Evolutionary conservation across 2,888 invertebrate genomes (phyloP).

Genomic region (Heliconius ethilla): DNA sequence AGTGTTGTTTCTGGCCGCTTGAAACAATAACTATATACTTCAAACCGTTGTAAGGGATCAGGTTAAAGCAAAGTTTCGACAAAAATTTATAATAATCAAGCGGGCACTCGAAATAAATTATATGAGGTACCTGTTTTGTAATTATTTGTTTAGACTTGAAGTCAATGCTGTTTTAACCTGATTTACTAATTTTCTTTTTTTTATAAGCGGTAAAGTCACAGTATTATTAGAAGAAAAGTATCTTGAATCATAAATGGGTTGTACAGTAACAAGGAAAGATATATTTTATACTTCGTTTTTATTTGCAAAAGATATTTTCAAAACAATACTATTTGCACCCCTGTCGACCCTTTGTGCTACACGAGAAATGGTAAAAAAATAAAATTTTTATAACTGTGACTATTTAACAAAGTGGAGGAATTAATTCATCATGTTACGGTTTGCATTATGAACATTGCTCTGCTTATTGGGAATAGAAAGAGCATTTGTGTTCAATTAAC

Average conservation of each 20-base stretch:
- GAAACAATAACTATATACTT: constrained; percentile 61
- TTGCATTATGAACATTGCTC: constrained; percentile 68
- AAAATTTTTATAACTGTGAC: constrained; percentile 63
- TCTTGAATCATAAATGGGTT: constrained; percentile 49
- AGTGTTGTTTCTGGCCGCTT: constrained; percentile 73
- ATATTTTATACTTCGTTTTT: constrained; percentile 58
- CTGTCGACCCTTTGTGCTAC: constrained; percentile 25
- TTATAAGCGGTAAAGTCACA: constrained; percentile 62
- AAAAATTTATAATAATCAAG: constrained; percentile 25
- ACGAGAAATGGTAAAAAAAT: constrained; percentile 5
- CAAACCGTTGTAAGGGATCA: constrained; percentile 62
- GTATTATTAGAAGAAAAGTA: constrained; percentile 44
- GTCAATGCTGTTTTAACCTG: constrained; percentile 47
- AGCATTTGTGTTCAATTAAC: constrained; percentile 60
- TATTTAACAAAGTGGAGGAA: constrained; percentile 62
- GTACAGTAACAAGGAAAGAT: constrained; percentile 43
- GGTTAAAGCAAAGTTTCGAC: constrained; percentile 50
- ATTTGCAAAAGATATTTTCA: constrained; percentile 28
- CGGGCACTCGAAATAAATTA: constrained; percentile 28
- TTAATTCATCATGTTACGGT: constrained; percentile 67
- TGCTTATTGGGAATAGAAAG: constrained; percentile 65
- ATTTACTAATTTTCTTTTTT: constrained; percentile 43
- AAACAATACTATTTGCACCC: constrained; percentile 22
- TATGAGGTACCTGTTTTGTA: constrained; percentile 21
- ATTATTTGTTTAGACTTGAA: constrained; percentile 37